Evolutionary conservation across 23 tunicate species (phyloP), one percentile per base, ranked within the genome.

Genomic region (Trididemnum nubilum): DNA sequence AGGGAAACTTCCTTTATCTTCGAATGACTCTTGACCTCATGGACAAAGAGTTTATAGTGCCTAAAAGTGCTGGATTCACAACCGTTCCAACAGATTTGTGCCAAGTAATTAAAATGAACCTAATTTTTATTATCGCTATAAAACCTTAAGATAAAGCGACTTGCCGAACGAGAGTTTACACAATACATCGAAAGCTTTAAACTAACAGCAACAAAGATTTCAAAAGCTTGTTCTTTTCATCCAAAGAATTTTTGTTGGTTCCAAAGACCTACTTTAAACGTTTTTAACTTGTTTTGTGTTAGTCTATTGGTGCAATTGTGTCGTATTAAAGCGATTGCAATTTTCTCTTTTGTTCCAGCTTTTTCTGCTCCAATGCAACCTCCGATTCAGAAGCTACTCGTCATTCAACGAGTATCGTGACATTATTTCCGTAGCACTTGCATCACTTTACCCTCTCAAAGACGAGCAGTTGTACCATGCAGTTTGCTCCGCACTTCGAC

Each of bases 381-480:
- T 87, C 52, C 57, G 80, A 4, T 96, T 96, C 52, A 65, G 81
- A 51, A 88, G 90, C 78, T 54, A 87, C 50, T 34, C 94, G n/a
- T 79, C 97, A 7, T 96, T 84, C 65, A 90, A 83, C 38, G 87
- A 96, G 2, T 96, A 87, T 15, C 79, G 87, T 12, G 93, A 84
- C 80, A 66, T 96, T 5, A 35, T 96, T 2, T 77, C 94, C 18
- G 90, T 96, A 36, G 86, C 94, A 0, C 54, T 96, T 3, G 99
- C 99, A 2, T 85, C 97, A 1, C 82, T 96, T 33, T 96, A 96
- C 69, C 99, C 99, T 9, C 78, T 96, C 21, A 81, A 78, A 57
- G 99, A 96, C 66, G 94, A 96, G 32, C 94, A 91, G 51, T 36
- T 96, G 7, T 92, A 87, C 71, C 91, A 94, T 83, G 87, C 95